phyloP scores from a whole-genome alignment of 2,113 vertebrate genomes.

The Mungos mungo region DNA sequence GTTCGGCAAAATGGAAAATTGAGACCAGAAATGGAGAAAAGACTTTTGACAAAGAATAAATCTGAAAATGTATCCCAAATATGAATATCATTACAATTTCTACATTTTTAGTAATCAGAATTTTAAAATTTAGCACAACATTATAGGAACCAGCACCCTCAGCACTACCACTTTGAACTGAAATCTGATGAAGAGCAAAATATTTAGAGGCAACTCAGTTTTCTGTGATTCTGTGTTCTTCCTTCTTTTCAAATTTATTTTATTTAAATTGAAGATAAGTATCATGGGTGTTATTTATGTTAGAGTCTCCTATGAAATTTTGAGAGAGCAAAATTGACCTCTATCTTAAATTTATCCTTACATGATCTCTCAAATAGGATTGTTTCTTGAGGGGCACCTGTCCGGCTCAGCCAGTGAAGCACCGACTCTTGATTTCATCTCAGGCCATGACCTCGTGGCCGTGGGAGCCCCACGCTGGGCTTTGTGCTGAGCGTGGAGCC shows the following conservation, averaged over 20 bases:
- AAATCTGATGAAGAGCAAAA: neutral
- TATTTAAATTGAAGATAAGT: slow-evolving; percentile 13
- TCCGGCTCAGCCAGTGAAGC: no score
- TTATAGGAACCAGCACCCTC: neutral
- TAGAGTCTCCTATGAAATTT: slow-evolving; percentile 34
- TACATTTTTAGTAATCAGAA: neutral
- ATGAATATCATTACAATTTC: neutral
- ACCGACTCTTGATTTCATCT: no score
- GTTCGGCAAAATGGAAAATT: neutral
- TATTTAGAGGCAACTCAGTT: neutral
- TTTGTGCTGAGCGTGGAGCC: no score
- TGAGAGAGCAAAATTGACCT: slow-evolving; percentile 17
- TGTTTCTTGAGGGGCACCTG: no score
- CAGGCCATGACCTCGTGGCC: no score
- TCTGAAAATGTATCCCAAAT: neutral
- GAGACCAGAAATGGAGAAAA: neutral
- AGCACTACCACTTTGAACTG: neutral
- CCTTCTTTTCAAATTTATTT: slow-evolving; percentile 32
- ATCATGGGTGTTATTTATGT: neutral
- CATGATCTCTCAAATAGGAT: neutral
- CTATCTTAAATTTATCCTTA: slow-evolving; percentile 46
- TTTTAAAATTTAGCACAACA: slow-evolving; percentile 1
- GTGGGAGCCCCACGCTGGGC: no score
- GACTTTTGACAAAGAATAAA: neutral
- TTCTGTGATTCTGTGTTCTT: neutral